A percentile compares a stretch with the other conserved stretches of the same genome.
phyloP scores from a whole-genome alignment of 2,113 vertebrate species.

The Anarhynchus alexandrinus region DNA sequence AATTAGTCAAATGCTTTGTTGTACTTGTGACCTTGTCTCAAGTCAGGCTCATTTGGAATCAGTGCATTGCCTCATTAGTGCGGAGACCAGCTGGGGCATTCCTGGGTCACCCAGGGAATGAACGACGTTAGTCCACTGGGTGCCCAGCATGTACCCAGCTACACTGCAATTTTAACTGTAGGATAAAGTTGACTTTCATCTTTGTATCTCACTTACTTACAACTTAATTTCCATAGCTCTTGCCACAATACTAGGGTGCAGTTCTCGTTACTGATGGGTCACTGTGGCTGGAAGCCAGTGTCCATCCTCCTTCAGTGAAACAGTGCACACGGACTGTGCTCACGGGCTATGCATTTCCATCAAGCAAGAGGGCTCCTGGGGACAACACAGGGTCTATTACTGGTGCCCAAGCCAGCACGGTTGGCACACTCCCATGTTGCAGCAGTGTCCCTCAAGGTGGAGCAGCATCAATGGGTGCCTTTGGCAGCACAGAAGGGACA shows the following conservation, averaged over 20 bases:
- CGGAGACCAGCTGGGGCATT: neutral
- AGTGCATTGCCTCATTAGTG: neutral
- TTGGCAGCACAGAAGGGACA: neutral
- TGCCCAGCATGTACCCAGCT: neutral
- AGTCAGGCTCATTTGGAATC: neutral
- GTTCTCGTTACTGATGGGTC: neutral
- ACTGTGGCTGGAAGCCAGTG: neutral
- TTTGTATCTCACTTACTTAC: neutral
- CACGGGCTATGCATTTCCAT: no score
- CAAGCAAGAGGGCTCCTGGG: neutral
- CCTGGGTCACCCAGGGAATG: neutral
- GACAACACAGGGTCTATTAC: neutral
- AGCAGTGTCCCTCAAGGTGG: neutral
- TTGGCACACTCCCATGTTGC: fast-evolving
- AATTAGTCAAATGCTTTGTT: neutral
- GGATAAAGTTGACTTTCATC: neutral
- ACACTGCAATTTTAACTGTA: fast-evolving
- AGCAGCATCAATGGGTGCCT: neutral
- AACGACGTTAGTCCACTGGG: fast-evolving
- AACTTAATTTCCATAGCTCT: neutral
- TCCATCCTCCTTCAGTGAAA: neutral
- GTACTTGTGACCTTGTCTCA: neutral
- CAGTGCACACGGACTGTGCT: neutral
- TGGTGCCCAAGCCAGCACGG: neutral
- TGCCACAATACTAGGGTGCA: neutral